phyloP scores from a whole-genome alignment of 2,113 vertebrate genomes.

The Amazona vittata region DNA sequence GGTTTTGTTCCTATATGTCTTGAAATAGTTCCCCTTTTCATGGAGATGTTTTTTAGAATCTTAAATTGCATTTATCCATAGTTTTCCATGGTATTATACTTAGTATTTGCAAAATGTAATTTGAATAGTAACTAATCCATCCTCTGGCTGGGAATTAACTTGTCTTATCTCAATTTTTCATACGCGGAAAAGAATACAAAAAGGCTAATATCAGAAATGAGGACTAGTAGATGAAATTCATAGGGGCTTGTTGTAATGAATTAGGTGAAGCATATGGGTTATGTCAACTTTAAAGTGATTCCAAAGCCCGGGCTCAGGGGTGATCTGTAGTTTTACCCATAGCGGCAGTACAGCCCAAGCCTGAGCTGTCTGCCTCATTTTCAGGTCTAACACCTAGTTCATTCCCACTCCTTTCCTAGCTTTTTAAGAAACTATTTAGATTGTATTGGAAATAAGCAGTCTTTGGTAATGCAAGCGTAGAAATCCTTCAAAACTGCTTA shows the following conservation, averaged over 20 bases:
- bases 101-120: background rate
- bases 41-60: background rate
- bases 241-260: background rate
- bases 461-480: background rate
- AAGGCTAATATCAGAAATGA: background rate
- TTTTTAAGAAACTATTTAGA: background rate
- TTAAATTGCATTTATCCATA: background rate
- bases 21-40: background rate
- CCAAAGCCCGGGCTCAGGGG: background rate
- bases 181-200: background rate
- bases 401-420: background rate
- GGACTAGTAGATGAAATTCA: background rate
- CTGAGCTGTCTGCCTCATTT: background rate
- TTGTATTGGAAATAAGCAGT: background rate
- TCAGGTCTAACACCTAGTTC: background rate
- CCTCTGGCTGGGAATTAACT: conserved; percentile 26
- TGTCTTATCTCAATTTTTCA: conserved; percentile 18
- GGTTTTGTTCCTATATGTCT: background rate
- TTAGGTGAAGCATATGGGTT: background rate
- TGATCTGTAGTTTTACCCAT: background rate
- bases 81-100: background rate
- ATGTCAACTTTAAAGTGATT: background rate
- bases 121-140: conserved; percentile 16
- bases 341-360: background rate
- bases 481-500: background rate